Evolutionary conservation across 1,140 invertebrate species (phyloP).

Genomic region (Atta colombica): DNA sequence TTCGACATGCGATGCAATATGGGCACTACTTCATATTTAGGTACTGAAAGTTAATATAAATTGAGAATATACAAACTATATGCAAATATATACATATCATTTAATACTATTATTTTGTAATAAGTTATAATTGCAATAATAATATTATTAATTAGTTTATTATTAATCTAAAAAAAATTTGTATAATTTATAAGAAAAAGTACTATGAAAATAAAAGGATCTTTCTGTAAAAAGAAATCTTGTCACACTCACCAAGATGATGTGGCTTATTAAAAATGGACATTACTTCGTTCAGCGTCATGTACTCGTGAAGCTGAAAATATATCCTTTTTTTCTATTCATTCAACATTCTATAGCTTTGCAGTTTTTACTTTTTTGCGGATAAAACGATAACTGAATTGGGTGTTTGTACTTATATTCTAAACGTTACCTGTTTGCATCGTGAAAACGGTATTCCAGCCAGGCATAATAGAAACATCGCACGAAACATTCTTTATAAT

Average conservation of each 20-base stretch:
- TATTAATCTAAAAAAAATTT: neutral
- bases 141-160: neutral
- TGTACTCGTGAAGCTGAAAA: conserved; percentile 63
- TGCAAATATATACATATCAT: neutral
- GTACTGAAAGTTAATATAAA: conserved; percentile 72
- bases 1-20: conserved; percentile 62
- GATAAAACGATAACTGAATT: neutral
- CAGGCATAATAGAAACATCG: conserved; percentile 22
- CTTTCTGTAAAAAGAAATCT: neutral
- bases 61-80: neutral
- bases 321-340: neutral
- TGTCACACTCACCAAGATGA: conserved; percentile 49
- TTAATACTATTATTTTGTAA: neutral
- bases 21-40: conserved; percentile 77
- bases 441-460: conserved; percentile 13
- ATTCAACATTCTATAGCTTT: neutral
- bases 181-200: neutral
- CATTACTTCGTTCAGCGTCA: conserved; percentile 64
- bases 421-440: conserved; percentile 52
- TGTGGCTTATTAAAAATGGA: conserved; percentile 51
- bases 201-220: neutral
- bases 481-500: conserved; percentile 11
- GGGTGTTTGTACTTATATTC: neutral
- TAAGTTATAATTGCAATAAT: neutral
- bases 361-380: neutral